Conservation (phyloP, 2,797 vertebrate species). For the Helarctos malayanus region DNA sequence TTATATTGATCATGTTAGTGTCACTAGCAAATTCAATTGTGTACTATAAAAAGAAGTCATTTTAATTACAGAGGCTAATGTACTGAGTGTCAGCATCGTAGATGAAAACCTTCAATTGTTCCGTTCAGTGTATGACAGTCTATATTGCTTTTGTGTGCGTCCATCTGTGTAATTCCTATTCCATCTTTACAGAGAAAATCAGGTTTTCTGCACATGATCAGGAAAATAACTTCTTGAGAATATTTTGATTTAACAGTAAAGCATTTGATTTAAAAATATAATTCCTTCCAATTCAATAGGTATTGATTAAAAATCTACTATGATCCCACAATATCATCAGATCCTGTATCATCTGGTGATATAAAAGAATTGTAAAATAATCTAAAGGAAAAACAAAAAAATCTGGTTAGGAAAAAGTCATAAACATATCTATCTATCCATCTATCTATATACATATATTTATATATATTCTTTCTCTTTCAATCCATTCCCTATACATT, state of each 20-base stretch:
- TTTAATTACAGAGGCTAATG: background rate
- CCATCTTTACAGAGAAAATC: background rate
- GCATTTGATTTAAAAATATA: background rate
- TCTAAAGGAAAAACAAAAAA: conserved; percentile 12
- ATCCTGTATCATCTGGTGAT: background rate
- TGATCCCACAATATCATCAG: background rate
- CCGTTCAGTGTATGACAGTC: background rate
- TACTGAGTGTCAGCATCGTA: background rate
- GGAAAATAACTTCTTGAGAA: background rate
- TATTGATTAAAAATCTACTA: background rate
- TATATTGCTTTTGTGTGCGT: background rate
- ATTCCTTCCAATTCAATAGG: background rate
- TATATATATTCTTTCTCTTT: background rate
- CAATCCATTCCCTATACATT: background rate
- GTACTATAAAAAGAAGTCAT: background rate
- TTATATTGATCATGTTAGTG: background rate
- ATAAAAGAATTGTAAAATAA: background rate
- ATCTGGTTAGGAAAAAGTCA: background rate
- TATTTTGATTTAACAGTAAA: background rate
- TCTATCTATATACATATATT: background rate
- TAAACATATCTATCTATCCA: background rate
- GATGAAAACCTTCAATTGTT: background rate
- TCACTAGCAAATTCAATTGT: background rate
- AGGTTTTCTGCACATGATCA: background rate
- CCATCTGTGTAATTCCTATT: background rate